Evolutionary conservation across 2,888 invertebrate genomes (phyloP), one percentile per base, ranked within the genome.

Genomic region (Melinopterus prodromus): DNA sequence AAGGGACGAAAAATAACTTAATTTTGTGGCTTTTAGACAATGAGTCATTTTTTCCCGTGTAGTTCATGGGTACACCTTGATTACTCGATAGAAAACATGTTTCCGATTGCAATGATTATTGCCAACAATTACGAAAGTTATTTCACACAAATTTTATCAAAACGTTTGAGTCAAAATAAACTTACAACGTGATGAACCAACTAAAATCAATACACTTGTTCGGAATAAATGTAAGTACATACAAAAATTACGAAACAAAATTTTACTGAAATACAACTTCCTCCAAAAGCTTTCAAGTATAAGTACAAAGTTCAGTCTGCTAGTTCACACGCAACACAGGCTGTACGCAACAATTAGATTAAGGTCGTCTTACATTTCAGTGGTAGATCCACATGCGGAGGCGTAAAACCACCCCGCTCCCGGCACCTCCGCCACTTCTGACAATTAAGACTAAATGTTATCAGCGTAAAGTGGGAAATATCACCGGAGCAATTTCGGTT

Each of bases 381-480:
- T 12, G 12, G 7, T 53, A 53, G 53, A 53, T 53, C 53, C 53
- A 53, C 53, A 3, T 53, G 9, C 12, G 53, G 7, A 6, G 53
- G 53, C 53, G 53, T 53, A 53, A 53, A 53, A 12, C 9, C 9
- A 53, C 7, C 53, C 53, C 53, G 53, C 53, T 53, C 53, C 53
- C 53, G 53, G 53, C 53, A 12, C 53, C 7, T 53, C 53, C 53
- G 53, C 53, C 53, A 53, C 53, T 53, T 53, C 53, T 53, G 53
- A 53, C 53, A 53, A 53, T 53, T 53, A 53, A 53, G 53, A 53
- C 53, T 53, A 3, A 53, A 53, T 53, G 53, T 53, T 53, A 53
- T 53, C 53, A 53, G 53, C 53, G 53, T 53, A 53, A 53, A 53
- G 53, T 53, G 53, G 53, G 53, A 53, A 53, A 53, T 53, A 53